Evolutionary conservation across 2,113 vertebrate species (phyloP), one percentile per base, ranked within the genome.

Genomic region (Calidris pygmaea): DNA sequence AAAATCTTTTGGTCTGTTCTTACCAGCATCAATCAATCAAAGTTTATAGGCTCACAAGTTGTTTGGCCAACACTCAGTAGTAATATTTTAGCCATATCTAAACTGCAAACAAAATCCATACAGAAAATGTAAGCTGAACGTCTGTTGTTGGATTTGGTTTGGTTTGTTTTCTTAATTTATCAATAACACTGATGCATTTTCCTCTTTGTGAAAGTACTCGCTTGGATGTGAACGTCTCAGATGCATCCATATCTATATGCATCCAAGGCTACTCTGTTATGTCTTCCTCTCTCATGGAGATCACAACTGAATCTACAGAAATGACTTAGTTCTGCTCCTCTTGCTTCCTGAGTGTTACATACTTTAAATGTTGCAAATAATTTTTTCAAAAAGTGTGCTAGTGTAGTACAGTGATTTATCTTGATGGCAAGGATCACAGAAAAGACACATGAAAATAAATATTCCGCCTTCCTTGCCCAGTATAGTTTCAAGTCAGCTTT

Each of bases 1-100:
- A 55, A 85, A 83, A 97, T 94, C 43, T 93, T 97, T 94, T 74
- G 78, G 79, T 97, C 73, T 7, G 5, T 94, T 96, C 87, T 94
- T 53, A 91, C 68, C 85, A 96, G 50, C 43, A 90, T 86, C 89
- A 70, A 97, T 95, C 96, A 84, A 97, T 97, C 96, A 97, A 72
- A 96, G 29, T 97, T 97, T 97, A 97, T 95, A 92, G 77, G 89
- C 95, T 97, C 71, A 90, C 92, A 97, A 97, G 95, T 89, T 85
- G 79, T 85, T 97, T 97, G 95, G 94, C 94, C 92, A 93, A 91
- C 87, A 85, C 89, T 96, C 82, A 72, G 39, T 60, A 71, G 70
- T 70, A 93, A 84, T 96, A 85, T 93, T 97, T 94, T 95, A 96
- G 71, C 43, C 45, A 75, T 97, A 96, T 63, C 96, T 68, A 85